Evolutionary conservation across 1,140 invertebrate genomes (phyloP).

Genomic region (Phortica variegata): DNA sequence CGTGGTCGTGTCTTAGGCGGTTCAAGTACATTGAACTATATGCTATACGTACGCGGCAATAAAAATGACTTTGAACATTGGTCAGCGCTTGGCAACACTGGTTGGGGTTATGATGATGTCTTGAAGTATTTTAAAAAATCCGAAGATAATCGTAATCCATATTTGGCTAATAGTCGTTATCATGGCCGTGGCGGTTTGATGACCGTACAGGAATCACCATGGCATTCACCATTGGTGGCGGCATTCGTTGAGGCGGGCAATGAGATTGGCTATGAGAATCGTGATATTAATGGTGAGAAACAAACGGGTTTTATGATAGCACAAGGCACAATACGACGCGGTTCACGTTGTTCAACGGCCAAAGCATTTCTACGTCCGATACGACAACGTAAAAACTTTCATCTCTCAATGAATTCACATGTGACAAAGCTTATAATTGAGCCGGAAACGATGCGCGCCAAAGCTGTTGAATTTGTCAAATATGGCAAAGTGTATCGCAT

Average conservation of each 20-base stretch:
- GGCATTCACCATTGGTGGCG: slow-evolving; percentile 76
- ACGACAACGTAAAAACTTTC: slow-evolving; percentile 74
- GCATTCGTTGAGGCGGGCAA: slow-evolving; percentile 83
- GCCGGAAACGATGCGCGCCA: slow-evolving; percentile 69
- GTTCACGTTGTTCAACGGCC: slow-evolving; percentile 84
- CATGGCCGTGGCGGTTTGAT: slow-evolving; percentile 74
- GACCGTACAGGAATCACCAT: slow-evolving; percentile 82
- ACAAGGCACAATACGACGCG: slow-evolving; percentile 84
- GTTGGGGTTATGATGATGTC: slow-evolving; percentile 88
- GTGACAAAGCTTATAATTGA: slow-evolving; percentile 73
- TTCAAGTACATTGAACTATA: slow-evolving; percentile 89
- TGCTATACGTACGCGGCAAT: slow-evolving; percentile 87
- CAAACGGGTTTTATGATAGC: slow-evolving; percentile 87
- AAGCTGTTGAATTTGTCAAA: slow-evolving; percentile 74
- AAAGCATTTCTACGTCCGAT: slow-evolving; percentile 85
- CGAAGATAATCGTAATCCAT: slow-evolving; percentile 84
- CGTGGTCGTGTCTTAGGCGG: slow-evolving; percentile 85
- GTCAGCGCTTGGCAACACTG: slow-evolving; percentile 80
- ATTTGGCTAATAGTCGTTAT: slow-evolving; percentile 69
- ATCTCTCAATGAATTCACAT: slow-evolving; percentile 75
- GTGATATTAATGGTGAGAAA: slow-evolving; percentile 81
- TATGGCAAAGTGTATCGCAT: slow-evolving; percentile 68
- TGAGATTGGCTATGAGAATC: slow-evolving; percentile 83
- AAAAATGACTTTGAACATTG: slow-evolving; percentile 86
- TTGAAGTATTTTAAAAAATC: slow-evolving; percentile 88